Percentiles rank a stretch among this genome's conserved stretches.
Evolutionary conservation across 2,113 vertebrate genomes (phyloP).

Genomic region (Hirundichthys speculiger): DNA sequence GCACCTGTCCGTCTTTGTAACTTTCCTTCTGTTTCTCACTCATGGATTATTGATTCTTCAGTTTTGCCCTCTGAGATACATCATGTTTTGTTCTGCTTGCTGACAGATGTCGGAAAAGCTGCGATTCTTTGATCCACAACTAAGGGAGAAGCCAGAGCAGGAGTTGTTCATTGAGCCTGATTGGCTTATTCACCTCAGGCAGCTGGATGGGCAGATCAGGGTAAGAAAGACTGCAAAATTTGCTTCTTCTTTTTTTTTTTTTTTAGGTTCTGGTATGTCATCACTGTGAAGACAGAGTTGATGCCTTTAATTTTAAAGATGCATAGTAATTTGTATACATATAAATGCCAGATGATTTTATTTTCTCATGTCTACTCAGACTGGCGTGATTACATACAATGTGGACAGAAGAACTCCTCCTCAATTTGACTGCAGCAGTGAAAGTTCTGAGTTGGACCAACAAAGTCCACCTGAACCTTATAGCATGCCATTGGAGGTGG

Average conservation of each 20-base stretch:
- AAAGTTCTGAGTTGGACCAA: constrained; percentile 87
- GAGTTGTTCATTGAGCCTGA: constrained; percentile 88
- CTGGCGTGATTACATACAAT: constrained; percentile 81
- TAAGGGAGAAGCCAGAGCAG: constrained; percentile 95
- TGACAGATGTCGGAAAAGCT: constrained; percentile 89
- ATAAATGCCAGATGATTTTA: background rate
- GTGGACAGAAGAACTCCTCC: constrained; percentile 81
- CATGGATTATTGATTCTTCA: too few species aligned
- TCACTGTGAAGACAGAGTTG: background rate
- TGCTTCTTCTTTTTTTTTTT: too few species aligned
- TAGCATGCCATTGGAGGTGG: constrained; percentile 65
- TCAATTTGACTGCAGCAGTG: constrained; percentile 84
- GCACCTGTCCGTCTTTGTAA: background rate
- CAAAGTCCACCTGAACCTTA: constrained; percentile 78
- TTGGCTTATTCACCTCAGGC: constrained; percentile 87
- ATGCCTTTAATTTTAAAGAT: background rate
- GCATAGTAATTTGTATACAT: background rate
- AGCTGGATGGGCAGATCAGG: constrained; percentile 87
- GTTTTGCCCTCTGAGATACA: background rate
- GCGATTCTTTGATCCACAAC: constrained; percentile 93
- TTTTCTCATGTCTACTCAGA: constrained; percentile 72
- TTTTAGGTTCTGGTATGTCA: background rate
- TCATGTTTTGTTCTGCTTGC: constrained; percentile 5
- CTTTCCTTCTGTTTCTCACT: background rate
- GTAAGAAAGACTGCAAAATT: too few species aligned